These are phyloP conservation scores for Girardia tigrina DNA, from an alignment of 2,888 invertebrate genomes.

Conservation along the genomic window DNA sequence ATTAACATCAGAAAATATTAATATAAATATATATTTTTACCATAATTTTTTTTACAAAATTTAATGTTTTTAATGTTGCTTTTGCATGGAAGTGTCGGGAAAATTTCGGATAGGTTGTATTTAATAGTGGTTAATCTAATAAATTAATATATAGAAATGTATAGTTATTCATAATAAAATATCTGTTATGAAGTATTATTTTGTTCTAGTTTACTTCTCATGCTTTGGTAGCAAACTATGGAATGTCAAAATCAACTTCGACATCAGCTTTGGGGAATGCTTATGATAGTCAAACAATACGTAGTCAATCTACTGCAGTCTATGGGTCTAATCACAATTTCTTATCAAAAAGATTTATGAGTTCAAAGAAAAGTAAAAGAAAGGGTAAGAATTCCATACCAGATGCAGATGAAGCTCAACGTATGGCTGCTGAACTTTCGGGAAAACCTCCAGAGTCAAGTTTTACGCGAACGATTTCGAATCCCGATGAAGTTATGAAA, in stretches of 20 bases:
- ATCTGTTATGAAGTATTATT: too few species aligned
- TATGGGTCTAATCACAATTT: not conserved
- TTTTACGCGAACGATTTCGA: conserved; percentile 91
- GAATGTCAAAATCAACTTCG: not conserved
- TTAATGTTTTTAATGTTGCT: too few species aligned
- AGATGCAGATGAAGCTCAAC: not conserved
- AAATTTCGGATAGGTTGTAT: too few species aligned
- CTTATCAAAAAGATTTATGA: not conserved
- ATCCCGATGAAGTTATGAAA: conserved; percentile 98
- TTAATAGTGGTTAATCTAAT: too few species aligned
- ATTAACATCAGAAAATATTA: too few species aligned
- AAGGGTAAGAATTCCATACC: not conserved
- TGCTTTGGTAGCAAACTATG: not conserved
- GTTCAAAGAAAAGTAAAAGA: not conserved
- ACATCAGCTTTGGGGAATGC: not conserved
- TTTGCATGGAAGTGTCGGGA: too few species aligned
- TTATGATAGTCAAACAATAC: not conserved
- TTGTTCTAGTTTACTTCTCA: not conserved
- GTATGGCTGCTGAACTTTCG: conserved; percentile 46
- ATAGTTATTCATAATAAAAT: too few species aligned
- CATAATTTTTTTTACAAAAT: too few species aligned
- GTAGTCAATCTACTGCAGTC: not conserved
- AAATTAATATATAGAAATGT: too few species aligned
- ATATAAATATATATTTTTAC: too few species aligned
- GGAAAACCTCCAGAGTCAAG: conserved; percentile 77